Conservation (phyloP, 1,140 invertebrate species). For the Drosophila mauritiana region DNA sequence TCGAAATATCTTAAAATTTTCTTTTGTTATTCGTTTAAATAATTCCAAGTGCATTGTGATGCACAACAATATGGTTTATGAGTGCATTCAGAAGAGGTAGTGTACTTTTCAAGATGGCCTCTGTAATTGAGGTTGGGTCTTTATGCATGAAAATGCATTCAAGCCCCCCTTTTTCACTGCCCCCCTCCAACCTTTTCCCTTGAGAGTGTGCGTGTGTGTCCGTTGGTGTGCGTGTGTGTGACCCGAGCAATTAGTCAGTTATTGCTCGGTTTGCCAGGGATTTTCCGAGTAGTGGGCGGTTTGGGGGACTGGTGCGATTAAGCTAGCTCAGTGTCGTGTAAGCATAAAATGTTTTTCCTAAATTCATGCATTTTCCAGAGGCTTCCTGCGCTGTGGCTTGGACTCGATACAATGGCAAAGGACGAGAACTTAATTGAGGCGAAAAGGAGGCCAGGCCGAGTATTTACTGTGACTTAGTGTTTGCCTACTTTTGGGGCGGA, state of each 20-base stretch:
- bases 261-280: conserved; percentile 51
- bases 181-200: background rate
- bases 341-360: conserved; percentile 45
- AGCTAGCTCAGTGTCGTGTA: conserved; percentile 21
- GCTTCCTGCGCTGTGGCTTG: conserved; percentile 5
- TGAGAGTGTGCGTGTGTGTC: conserved; percentile 29
- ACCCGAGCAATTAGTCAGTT: conserved; percentile 78
- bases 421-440: conserved; percentile 22
- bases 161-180: conserved; percentile 1
- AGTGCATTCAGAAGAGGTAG: conserved; percentile 1
- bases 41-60: conserved; percentile 30
- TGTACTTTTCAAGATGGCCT: conserved; percentile 42
- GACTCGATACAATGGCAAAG: conserved; percentile 17
- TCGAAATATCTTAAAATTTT: no score
- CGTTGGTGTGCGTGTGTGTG: conserved; percentile 32
- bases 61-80: conserved; percentile 51
- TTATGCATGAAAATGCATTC: conserved; percentile 67
- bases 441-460: background rate
- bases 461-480: background rate
- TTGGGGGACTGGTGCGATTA: conserved; percentile 22
- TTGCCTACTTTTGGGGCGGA: background rate
- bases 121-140: conserved; percentile 67
- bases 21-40: no score
- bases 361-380: conserved; percentile 10
- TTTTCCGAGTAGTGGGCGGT: background rate